Evolutionary conservation across 2,797 vertebrate genomes (phyloP).

Genomic region (Sarcoramphus papa): DNA sequence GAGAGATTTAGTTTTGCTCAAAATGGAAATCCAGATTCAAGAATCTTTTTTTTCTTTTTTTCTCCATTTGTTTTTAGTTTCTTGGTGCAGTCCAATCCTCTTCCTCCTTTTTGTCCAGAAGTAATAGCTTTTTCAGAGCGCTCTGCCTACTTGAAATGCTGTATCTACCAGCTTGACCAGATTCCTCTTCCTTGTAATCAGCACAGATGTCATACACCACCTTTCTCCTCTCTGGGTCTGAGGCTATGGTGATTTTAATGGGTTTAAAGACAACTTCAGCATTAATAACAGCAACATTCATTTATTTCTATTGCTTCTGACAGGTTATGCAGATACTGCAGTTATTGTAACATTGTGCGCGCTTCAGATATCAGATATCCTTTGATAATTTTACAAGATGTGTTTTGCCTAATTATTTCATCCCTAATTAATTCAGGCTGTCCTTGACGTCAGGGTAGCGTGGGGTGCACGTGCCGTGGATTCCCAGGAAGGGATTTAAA

Average conservation of each 20-base stretch:
- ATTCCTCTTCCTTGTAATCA: conserved; percentile 16
- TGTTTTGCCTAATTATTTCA: conserved; percentile 45
- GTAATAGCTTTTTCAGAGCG: conserved; percentile 21
- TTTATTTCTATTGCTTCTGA: conserved; percentile 45
- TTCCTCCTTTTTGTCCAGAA: background rate
- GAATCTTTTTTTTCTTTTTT: background rate
- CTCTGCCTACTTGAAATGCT: background rate
- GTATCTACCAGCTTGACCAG: conserved; percentile 29
- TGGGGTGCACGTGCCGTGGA: rapidly evolving
- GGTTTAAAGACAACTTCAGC: conserved; percentile 37
- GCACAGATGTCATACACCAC: background rate
- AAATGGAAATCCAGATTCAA: background rate
- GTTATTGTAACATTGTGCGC: background rate
- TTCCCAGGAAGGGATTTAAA: background rate
- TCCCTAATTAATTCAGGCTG: background rate
- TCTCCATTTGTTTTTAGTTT: background rate
- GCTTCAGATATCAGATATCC: background rate
- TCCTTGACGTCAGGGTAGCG: background rate
- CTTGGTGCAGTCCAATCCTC: background rate
- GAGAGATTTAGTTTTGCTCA: background rate
- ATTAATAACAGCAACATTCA: background rate
- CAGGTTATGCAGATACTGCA: conserved; percentile 21
- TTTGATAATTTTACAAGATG: conserved; percentile 45
- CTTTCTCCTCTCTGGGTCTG: background rate
- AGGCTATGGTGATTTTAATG: conserved; percentile 3